Conservation (phyloP, 64 coral and sea anemone genomes). For the Stichodactyla mertensii region DNA sequence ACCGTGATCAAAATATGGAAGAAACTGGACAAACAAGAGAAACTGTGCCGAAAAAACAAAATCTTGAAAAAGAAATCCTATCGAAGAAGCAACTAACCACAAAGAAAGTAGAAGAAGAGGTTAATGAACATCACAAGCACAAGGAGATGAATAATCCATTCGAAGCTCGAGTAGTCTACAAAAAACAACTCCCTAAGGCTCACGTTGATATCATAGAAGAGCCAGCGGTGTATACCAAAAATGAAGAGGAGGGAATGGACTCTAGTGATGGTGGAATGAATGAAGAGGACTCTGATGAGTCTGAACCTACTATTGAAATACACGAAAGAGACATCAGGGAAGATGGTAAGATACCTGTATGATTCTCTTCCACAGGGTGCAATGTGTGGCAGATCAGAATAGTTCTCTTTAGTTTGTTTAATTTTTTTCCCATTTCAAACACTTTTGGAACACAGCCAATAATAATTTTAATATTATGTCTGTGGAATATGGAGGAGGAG, state of each 20-base stretch:
- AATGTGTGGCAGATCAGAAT: no score
- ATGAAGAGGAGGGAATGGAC: constrained; percentile 65
- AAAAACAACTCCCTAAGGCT: constrained; percentile 42
- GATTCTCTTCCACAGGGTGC: no score
- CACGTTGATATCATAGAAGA: constrained; percentile 61
- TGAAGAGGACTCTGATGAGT: constrained; percentile 37
- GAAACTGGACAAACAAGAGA: not conserved
- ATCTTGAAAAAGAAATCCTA: not conserved
- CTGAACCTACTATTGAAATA: constrained; percentile 66
- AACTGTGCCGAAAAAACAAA: not conserved
- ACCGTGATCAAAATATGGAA: constrained; percentile 73
- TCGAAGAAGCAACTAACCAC: not conserved
- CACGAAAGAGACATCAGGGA: constrained; percentile 80
- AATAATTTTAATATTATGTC: no score
- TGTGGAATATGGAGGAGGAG: no score
- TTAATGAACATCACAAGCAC: not conserved
- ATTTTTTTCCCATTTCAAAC: no score
- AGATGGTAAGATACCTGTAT: constrained; percentile 47
- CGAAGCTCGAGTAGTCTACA: constrained; percentile 60
- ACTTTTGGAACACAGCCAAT: no score
- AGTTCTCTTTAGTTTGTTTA: no score
- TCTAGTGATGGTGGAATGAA: constrained; percentile 75
- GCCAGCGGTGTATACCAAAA: constrained; percentile 73
- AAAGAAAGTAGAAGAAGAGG: constrained; percentile 1
- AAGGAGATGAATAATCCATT: constrained; percentile 9